Evolutionary conservation across 2,797 vertebrate species (phyloP), one percentile per base, ranked within the genome.

Genomic region (Sphenopsis melanotis): DNA sequence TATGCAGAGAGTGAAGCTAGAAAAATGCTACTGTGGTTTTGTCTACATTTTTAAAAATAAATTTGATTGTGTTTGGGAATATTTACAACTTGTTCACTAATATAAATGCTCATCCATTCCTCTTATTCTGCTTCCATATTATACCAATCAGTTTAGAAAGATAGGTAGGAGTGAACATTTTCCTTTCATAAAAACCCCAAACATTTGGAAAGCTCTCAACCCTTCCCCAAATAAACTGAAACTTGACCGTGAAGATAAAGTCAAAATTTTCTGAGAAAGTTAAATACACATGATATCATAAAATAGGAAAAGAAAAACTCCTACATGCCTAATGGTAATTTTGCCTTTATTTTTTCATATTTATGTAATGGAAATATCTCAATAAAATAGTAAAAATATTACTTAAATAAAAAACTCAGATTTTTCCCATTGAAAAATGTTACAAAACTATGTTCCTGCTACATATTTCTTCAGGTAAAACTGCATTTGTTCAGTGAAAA

Each of bases 191-290:
- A 46, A 34, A 86, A 42, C 21, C 10, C 4, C 1, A 18, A 57
- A 36, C 1, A 27, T 70, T 65, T 18, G 4, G 7, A 24, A 9
- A 11, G 11, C 1, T 2, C 9, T 1, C 22, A 29, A 49, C 2
- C 4, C 15, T 4, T 23, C 6, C 46, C 18, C 27, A 56, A n/a
- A 37, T 11, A 29, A 36, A 5, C 10, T 23, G 46, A 53, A 66
- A 49, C 3, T 47, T 82, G 14, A 30, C 13, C 4, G 37, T 16
- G 12, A 70, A 80, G 6, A 83, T 47, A 15, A 83, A 59, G 10
- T 41, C 3, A 61, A 66, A 59, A 56, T 22, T 59, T 65, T 3
- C 2, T n/a, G 15, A 65, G 26, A 60, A 80, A 78, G 9, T 69
- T 53, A 68, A 44, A 80, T 59, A 55, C 29, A 5, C 1, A 8